A percentile compares a stretch with the other conserved stretches of the same genome.
These are phyloP conservation scores for Drosophila virilis DNA, from an alignment of 1,140 invertebrate species.

Conservation along the genomic window DNA sequence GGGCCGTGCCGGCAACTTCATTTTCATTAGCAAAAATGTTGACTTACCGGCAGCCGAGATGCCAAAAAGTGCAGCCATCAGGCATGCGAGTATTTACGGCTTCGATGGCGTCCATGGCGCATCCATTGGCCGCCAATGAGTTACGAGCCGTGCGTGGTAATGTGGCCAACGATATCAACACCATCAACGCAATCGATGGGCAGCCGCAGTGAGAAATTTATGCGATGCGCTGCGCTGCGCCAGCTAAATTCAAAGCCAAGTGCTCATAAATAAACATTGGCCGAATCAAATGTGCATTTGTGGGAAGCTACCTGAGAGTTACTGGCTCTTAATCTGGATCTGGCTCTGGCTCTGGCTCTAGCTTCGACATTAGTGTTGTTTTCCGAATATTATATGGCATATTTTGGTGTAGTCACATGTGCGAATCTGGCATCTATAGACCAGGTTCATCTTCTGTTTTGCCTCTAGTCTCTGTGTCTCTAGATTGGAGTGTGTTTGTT, in stretches of 20 bases:
- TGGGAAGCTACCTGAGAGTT: slow-evolving; percentile 38
- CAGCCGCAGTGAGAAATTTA: slow-evolving; percentile 49
- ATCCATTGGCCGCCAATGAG: slow-evolving; percentile 38
- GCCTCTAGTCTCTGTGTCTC: background rate
- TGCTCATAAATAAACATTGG: slow-evolving; percentile 77
- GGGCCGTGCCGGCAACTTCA: slow-evolving; percentile 38
- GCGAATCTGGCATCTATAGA: slow-evolving; percentile 22
- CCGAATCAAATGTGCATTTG: slow-evolving; percentile 70
- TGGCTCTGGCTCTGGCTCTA: slow-evolving; percentile 28
- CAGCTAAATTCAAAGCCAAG: slow-evolving; percentile 73
- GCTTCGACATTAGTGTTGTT: slow-evolving; percentile 48
- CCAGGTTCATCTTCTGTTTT: slow-evolving; percentile 11
- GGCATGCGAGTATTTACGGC: slow-evolving; percentile 62
- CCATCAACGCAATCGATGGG: slow-evolving; percentile 8
- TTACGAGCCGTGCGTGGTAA: slow-evolving; percentile 49
- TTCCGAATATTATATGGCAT: slow-evolving; percentile 53
- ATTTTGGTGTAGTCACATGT: slow-evolving; percentile 45
- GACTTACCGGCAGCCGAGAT: slow-evolving; percentile 59
- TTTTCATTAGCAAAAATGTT: slow-evolving; percentile 75
- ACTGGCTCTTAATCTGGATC: background rate
- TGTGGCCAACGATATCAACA: slow-evolving; percentile 31
- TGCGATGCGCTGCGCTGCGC: slow-evolving; percentile 54
- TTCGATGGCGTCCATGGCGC: slow-evolving; percentile 43
- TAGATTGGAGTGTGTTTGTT: slow-evolving; percentile 9
- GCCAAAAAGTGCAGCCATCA: slow-evolving; percentile 77